Base-by-base conservation (phyloP, 2,888 invertebrate species). In the Thecocarcelia acutangulata region DNA sequence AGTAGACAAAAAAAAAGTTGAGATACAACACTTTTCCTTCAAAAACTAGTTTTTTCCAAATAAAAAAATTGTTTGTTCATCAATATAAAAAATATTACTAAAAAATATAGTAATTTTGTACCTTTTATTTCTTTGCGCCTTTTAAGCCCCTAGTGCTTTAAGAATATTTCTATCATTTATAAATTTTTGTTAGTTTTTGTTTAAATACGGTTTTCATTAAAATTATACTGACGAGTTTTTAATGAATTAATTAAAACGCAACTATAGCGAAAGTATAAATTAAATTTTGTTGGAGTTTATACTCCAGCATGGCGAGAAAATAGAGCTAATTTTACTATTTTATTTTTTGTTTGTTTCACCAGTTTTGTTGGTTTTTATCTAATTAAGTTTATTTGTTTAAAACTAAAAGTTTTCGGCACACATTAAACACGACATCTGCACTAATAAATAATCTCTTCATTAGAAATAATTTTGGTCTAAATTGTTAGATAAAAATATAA, bases 241-340 rank as follows among this genome's bases (percentile, higher is more conserved):
- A 75, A 82, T 82, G 82, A 78, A 75, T 78, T 78, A 74, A 82
- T 82, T 78, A 82, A 82, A 77, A 70, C 37, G 44, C 66, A 56
- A 78, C 61, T 72, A 17, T 24, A 24, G 17, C 33, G 33, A 68
- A 44, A 68, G 40, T 54, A 33, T 46, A 66, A 72, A 52, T 70
- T 50, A 63, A 63, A 63, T 58, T 50, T 58, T 21, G 42, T 64
- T 59, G n/a, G 21, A 33, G 24, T 58, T 37, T 24, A 46, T 64
- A 58, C 64, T 9, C 37, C 19, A 28, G 58, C 40, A 46, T 37
- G 19, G 11, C 37, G 19, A 8, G 11, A 11, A 52, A 17, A 52
- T 42, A 59, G 70, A 78, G 52, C 54, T 64, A n/a, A 63, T 61
- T 37, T 58, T 74, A 63, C 21, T 50, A 58, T 44, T 69, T 44